Evolutionary conservation across 2,888 invertebrate genomes (phyloP).

Genomic region (Mycalesis mineus): DNA sequence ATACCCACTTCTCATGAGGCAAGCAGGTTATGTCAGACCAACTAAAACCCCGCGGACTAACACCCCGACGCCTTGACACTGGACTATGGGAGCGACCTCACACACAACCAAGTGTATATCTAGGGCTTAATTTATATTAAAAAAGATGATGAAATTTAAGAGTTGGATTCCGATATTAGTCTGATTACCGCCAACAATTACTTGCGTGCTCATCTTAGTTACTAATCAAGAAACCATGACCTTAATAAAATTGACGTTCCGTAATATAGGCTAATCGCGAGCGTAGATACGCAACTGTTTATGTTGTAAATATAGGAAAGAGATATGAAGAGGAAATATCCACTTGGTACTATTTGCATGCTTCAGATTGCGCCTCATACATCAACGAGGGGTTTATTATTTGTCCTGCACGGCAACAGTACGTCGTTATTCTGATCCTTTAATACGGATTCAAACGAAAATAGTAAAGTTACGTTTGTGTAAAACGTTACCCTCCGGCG

Average conservation of each 20-base stretch:
- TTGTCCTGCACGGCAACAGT: slow-evolving; percentile 30
- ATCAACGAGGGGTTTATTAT: slow-evolving; percentile 39
- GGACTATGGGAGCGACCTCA: no score
- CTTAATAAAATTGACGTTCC: not conserved
- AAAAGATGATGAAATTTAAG: no score
- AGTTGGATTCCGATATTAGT: no score
- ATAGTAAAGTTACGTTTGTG: not conserved
- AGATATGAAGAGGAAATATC: slow-evolving; percentile 52
- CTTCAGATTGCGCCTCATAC: slow-evolving; percentile 44
- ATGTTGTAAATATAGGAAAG: slow-evolving; percentile 19
- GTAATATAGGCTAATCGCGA: not conserved
- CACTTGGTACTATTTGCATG: slow-evolving; percentile 63
- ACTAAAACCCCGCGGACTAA: no score
- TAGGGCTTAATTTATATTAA: no score
- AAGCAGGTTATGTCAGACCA: no score
- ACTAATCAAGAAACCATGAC: not conserved
- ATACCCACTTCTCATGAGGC: no score
- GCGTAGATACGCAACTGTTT: not conserved
- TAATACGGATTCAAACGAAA: not conserved
- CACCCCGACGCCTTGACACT: no score
- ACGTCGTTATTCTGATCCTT: not conserved
- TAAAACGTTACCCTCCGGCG: not conserved
- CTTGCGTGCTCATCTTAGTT: not conserved
- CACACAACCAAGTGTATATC: no score
- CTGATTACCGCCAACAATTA: not conserved